Conservation (phyloP, 2,888 invertebrate species). For the Drosophila algonquin region DNA sequence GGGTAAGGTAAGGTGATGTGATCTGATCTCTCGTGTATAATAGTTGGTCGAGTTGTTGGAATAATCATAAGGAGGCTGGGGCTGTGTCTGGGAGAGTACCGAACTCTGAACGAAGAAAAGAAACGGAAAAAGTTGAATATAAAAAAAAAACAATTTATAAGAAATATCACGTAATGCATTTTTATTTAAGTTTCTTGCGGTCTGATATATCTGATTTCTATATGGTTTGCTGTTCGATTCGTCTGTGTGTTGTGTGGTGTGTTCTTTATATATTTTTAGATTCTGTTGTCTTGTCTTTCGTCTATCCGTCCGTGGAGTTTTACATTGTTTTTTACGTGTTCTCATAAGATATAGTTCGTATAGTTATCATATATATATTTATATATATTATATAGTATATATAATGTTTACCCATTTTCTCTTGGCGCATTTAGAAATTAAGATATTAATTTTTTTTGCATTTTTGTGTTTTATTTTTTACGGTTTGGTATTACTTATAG, state of each 20-base stretch:
- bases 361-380: slow-evolving; percentile 23
- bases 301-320: slow-evolving; percentile 44
- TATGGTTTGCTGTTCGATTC: not conserved
- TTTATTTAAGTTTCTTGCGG: slow-evolving; percentile 62
- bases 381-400: slow-evolving; percentile 19
- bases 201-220: slow-evolving; percentile 35
- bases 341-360: slow-evolving; percentile 68
- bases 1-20: not conserved
- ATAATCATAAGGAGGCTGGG: slow-evolving; percentile 43
- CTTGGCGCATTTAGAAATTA: slow-evolving; percentile 61
- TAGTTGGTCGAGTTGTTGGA: slow-evolving; percentile 68
- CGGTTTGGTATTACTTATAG: slow-evolving; percentile 77
- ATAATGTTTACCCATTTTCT: slow-evolving; percentile 43
- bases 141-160: slow-evolving; percentile 72
- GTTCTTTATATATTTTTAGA: slow-evolving; percentile 30
- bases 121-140: slow-evolving; percentile 36
- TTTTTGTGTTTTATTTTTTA: slow-evolving; percentile 47
- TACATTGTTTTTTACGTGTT: slow-evolving; percentile 54
- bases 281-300: slow-evolving; percentile 1
- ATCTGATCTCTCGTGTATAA: slow-evolving; percentile 26
- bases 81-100: slow-evolving; percentile 14
- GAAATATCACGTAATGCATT: slow-evolving; percentile 79
- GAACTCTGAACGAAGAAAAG: not conserved
- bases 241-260: slow-evolving; percentile 25
- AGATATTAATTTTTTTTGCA: slow-evolving; percentile 18